Evolutionary conservation across 2,797 vertebrate species (phyloP).

Genomic region (Muscicapa comitata): DNA sequence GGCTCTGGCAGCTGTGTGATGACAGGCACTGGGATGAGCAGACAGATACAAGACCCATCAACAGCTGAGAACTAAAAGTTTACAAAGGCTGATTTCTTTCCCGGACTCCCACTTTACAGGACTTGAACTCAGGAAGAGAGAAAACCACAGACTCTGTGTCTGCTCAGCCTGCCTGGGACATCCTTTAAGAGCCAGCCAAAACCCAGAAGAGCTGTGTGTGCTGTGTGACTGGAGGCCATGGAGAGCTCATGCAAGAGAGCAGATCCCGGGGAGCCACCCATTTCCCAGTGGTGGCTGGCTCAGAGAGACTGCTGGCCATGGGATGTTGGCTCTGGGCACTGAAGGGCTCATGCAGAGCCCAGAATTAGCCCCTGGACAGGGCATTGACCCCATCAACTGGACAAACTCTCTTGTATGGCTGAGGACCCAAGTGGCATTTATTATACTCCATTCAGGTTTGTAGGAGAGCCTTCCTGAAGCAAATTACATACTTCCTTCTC

Average conservation of each 20-base stretch:
- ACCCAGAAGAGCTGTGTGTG: neutral
- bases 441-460: neutral
- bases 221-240: neutral
- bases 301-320: neutral
- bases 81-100: slow-evolving; percentile 36
- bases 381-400: neutral
- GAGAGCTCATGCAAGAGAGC: neutral
- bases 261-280: neutral
- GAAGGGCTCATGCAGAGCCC: accelerated
- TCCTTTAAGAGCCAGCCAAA: slow-evolving; percentile 36
- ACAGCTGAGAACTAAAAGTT: slow-evolving; percentile 24
- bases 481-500: neutral
- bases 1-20: neutral
- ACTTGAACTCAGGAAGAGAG: slow-evolving; percentile 44
- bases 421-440: neutral
- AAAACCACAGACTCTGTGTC: slow-evolving; percentile 66
- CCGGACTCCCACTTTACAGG: slow-evolving; percentile 22
- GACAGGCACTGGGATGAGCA: neutral
- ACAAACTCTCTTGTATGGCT: neutral
- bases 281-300: neutral
- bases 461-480: neutral
- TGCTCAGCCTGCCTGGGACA: slow-evolving; percentile 17
- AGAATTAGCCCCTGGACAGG: neutral
- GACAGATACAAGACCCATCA: slow-evolving; percentile 25
- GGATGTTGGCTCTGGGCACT: neutral